These are phyloP conservation scores for Patella caerulea DNA, from an alignment of 2,888 invertebrate species.

Conservation along the genomic window DNA sequence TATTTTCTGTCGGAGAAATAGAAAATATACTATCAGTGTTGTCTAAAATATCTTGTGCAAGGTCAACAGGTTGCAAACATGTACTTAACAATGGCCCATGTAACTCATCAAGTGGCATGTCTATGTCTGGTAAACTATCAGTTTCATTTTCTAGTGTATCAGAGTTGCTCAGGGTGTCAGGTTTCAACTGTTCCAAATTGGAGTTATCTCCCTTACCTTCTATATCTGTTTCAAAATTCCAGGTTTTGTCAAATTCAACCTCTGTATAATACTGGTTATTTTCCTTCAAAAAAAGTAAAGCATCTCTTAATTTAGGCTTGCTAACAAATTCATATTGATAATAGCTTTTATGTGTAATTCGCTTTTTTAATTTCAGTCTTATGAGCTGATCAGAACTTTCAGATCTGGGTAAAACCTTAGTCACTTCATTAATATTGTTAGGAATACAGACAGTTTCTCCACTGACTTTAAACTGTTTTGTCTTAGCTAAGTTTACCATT, in stretches of 20 bases:
- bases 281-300: not conserved
- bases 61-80: too few relatives aligned
- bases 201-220: too few relatives aligned
- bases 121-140: too few relatives aligned
- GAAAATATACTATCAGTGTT: constrained; percentile 23
- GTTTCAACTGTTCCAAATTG: too few relatives aligned
- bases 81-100: too few relatives aligned
- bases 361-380: not conserved
- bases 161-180: too few relatives aligned
- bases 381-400: not conserved
- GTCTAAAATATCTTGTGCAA: constrained; percentile 13
- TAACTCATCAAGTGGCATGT: too few relatives aligned
- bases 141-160: too few relatives aligned
- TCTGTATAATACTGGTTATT: not conserved
- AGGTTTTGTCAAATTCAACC: not conserved
- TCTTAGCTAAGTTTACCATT: not conserved
- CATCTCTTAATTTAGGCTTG: not conserved
- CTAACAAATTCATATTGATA: not conserved
- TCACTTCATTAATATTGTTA: constrained; percentile 6
- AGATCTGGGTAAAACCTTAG: not conserved
- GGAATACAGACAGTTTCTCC: not conserved
- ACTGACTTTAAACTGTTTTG: not conserved
- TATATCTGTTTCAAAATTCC: not conserved
- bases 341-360: not conserved
- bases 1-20: constrained; percentile 33